Conservation (phyloP, 1,140 invertebrate species). For the Oryzaephilus surinamensis region DNA sequence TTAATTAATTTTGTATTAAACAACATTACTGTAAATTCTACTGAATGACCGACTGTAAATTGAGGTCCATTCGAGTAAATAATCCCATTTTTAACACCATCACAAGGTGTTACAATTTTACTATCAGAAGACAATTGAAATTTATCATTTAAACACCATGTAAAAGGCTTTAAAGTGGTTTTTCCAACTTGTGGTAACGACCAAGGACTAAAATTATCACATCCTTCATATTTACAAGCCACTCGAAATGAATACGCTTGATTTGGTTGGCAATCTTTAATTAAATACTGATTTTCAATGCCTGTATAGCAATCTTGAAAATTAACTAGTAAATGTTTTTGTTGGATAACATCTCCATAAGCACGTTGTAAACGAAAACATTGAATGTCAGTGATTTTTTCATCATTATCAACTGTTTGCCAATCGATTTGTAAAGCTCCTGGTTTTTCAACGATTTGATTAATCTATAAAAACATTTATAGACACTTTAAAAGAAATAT, state of each 20-base stretch:
- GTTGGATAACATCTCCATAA: slow-evolving; percentile 19
- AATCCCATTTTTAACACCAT: slow-evolving; percentile 2
- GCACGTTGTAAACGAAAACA: slow-evolving; percentile 27
- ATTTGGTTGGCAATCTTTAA: slow-evolving; percentile 20
- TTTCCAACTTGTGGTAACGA: slow-evolving; percentile 21
- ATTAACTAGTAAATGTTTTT: slow-evolving; percentile 16
- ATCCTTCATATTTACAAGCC: slow-evolving; percentile 28
- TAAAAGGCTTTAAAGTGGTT: slow-evolving; percentile 21
- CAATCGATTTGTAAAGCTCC: slow-evolving; percentile 28
- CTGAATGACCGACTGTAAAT: slow-evolving; percentile 20
- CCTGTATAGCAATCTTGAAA: slow-evolving; percentile 27
- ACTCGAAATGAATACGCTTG: slow-evolving; percentile 28
- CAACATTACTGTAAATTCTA: slow-evolving; percentile 28
- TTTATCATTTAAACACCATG: slow-evolving; percentile 17
- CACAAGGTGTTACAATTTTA: slow-evolving; percentile 19
- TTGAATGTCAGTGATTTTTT: slow-evolving; percentile 24
- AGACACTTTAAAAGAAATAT: background rate
- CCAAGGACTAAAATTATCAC: slow-evolving; percentile 25
- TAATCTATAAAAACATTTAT: slow-evolving; percentile 24
- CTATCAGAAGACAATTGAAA: slow-evolving; percentile 21
- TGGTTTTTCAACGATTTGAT: slow-evolving; percentile 18
- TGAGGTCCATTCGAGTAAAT: slow-evolving; percentile 21
- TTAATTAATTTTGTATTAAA: background rate
- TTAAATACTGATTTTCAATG: slow-evolving; percentile 21
- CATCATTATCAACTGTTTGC: slow-evolving; percentile 20